Evolutionary conservation across 1,140 invertebrate genomes (phyloP), one percentile per base, ranked within the genome.

Genomic region (Drosophila repletoides): DNA sequence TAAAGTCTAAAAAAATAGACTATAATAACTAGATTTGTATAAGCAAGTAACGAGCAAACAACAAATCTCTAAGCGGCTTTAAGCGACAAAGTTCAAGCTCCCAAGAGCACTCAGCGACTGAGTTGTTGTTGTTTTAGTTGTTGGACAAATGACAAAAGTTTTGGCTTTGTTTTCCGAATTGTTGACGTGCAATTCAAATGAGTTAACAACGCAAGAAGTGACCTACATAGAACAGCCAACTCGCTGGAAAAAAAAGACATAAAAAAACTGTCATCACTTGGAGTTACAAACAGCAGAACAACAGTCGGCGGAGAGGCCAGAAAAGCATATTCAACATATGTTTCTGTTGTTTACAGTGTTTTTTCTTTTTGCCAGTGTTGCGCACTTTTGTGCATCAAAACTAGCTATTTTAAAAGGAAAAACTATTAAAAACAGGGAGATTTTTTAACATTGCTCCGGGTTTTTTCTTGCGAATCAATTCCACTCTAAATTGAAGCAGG

Each of bases 171-270:
- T 84, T 84, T 79, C 36, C 69, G 71, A 79, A 84, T 77, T 74
- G 79, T 84, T 84, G 79, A 86, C 79, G 80, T 79, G 74, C 80
- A 75, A 86, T 86, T 79, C 80, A 75, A 84, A 84, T 79, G 80
- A 84, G 79, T 81, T 81, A 81, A 81, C 72, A 81, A 43, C 67
- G 40, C 67, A 76, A 81, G 72, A 83, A 77, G 77, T 83, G 79
- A 83, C 79, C 79, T 68, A 83, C 65, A 79, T 83, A 61, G 29
- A 58, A 43, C 22, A 46, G 19, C 6, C 28, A 34, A 55, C 28
- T 60, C 19, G n/a, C n/a, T n/a, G n/a, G 36, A 70, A 69, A 63
- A 48, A 59, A 59, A 41, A 52, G n/a, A 33, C 28, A 55, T 43
- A 38, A 49, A 67, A 74, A 14, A 36, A 45, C 46, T 60, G 41